Base-by-base conservation (phyloP, 2,113 vertebrate species). In the Neodontobutis hainanensis region DNA sequence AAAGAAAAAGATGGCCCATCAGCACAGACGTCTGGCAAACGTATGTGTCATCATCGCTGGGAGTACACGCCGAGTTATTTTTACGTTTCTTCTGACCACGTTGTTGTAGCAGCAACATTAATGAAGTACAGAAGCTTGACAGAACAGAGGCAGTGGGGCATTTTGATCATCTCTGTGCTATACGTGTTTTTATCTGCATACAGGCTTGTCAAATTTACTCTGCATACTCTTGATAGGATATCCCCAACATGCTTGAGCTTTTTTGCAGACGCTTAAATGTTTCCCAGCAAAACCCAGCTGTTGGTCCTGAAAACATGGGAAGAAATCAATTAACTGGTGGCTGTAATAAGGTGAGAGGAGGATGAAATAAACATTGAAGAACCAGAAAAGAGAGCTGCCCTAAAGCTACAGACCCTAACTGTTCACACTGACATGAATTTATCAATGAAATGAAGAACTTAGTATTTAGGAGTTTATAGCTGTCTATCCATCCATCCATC, bases 141-240 rank as follows among this genome's bases (percentile, higher is more conserved):
- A 85, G 78, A 86, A 78, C 12, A 75, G 70, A 78, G 66, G 60
- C 74, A 46, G 69, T 57, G 68, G 65, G 66, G 69, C 11, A 57
- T 88, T 90, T 91, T 90, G 85, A 91, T 91, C 88, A 91, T 88
- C 67, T 79, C 73, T 5, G 5, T 11, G 52, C 52, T 55, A 5
- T 73, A 65, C 80, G 70, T 55, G 74, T 45, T 72, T 70, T 68
- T 40, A 34, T 60, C 46, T 61, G 55, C 59, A 61, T 56, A 19
- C 16, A 38, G 43, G 81, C 85, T 73, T 53, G 60, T 63, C 82
- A 70, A 73, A 78, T 78, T 75, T 73, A 65, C 52, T 12, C 51
- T 7, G 42, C 51, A 73, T 57, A 6, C 58, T 75, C 47, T 77
- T 59, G 52, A 44, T 48, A 50, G 72, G 68, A 60, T 66, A 73